Percentiles rank a stretch among this genome's conserved stretches.
These are phyloP conservation scores for Dugesia japonica DNA, from an alignment of 2,888 invertebrate genomes.

Conservation along the genomic window DNA sequence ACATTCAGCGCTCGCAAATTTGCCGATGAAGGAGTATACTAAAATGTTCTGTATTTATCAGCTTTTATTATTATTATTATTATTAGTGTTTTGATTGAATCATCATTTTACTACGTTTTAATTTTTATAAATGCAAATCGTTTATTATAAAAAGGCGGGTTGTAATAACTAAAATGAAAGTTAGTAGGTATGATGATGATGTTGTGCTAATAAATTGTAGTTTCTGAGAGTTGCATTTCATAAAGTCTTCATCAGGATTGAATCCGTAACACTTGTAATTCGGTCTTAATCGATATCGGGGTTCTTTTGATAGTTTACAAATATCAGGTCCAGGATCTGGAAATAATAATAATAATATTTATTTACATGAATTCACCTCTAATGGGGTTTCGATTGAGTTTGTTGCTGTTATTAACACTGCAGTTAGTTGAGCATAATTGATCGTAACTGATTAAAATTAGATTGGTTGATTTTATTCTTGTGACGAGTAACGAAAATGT, in stretches of 20 bases:
- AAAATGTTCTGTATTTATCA: background rate
- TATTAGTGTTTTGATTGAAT: too few species aligned
- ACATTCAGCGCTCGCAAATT: background rate
- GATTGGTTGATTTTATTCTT: background rate
- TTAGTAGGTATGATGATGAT: too few species aligned
- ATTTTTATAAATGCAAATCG: slow-evolving; percentile 9
- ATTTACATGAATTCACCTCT: background rate
- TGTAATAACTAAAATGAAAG: background rate
- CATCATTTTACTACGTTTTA: background rate
- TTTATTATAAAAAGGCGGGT: background rate
- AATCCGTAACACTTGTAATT: slow-evolving; percentile 20
- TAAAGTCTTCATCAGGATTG: slow-evolving; percentile 26
- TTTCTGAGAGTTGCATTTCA: background rate
- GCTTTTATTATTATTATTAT: too few species aligned
- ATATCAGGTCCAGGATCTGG: background rate
- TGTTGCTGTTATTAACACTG: background rate
- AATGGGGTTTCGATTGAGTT: background rate
- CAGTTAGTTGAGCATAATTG: background rate
- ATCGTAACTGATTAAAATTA: background rate
- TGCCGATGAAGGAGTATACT: slow-evolving; percentile 3
- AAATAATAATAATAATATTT: background rate
- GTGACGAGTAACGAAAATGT: background rate
- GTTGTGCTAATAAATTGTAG: background rate
- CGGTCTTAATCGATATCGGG: slow-evolving; percentile 25
- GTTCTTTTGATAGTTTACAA: background rate